phyloP scores from a whole-genome alignment of 1,140 invertebrate species.

The Orius insidiosus region DNA sequence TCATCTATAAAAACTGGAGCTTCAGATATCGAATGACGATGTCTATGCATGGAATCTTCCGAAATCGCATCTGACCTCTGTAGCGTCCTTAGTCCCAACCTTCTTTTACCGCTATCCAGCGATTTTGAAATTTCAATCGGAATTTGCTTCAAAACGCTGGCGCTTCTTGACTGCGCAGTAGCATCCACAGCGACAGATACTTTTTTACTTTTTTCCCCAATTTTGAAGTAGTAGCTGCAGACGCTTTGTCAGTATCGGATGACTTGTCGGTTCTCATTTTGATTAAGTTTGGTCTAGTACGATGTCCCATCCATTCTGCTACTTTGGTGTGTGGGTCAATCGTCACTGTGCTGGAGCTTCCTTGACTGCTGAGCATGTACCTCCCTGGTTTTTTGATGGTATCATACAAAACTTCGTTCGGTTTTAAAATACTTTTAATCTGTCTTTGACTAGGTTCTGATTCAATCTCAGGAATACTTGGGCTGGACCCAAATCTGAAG shows the following conservation, averaged over 20 bases:
- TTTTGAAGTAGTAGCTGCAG: conserved; percentile 12
- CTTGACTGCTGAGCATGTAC: conserved; percentile 50
- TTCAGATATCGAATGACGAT: conserved; percentile 57
- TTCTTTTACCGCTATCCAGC: conserved; percentile 17
- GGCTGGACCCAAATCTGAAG: conserved; percentile 25
- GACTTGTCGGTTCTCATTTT: conserved; percentile 22
- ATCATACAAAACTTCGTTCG: conserved; percentile 39
- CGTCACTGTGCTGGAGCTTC: conserved; percentile 46
- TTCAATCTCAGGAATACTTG: conserved; percentile 17
- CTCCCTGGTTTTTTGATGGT: conserved; percentile 37
- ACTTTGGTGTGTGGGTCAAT: conserved; percentile 71
- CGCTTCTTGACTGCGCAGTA: conserved; percentile 47
- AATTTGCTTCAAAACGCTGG: conserved; percentile 51
- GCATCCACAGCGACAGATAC: conserved; percentile 58
- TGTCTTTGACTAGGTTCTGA: conserved; percentile 20
- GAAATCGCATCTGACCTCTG: conserved; percentile 16
- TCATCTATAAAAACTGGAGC: not conserved
- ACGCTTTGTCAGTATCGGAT: conserved; percentile 22
- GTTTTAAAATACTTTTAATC: conserved; percentile 34
- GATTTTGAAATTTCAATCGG: conserved; percentile 52
- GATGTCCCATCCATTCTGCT: conserved; percentile 60
- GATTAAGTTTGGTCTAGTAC: conserved; percentile 37
- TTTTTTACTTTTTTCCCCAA: conserved; percentile 33
- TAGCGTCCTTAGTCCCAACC: conserved; percentile 9
- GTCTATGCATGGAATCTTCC: conserved; percentile 20